Evolutionary conservation across 2,888 invertebrate species (phyloP), one percentile per base, ranked within the genome.

Genomic region (Ceratothoa steindachneri): DNA sequence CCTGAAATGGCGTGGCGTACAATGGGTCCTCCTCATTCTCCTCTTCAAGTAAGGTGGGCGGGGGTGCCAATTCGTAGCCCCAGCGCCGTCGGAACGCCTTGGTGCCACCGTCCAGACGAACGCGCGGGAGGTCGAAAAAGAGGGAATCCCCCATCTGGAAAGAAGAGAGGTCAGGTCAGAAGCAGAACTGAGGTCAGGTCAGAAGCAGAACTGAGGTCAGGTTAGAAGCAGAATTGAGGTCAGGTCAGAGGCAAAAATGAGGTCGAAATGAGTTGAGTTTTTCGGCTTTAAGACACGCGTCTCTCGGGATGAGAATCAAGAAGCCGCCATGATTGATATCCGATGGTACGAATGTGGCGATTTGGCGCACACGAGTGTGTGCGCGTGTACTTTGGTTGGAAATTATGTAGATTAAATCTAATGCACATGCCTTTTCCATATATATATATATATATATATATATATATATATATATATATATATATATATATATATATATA

Each of bases 51-150:
- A 89, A 87, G 28, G 89, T 89, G 0, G 90, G 89, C 31, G 88
- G 88, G 30, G 88, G 88, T 29, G 88, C 85, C 76, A 88, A 85
- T 72, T 83, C 83, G 82, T 88, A 88, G 27, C 89, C 87, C 90
- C 90, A 84, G 83, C 88, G 84, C 84, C 88, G 83, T 81, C 89
- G 84, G 85, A 88, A 88, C 76, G 87, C 87, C 75, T 87, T 87
- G 64, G 88, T 87, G 0, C 90, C 90, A 28, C 89, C 89, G 83
- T 91, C 91, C 80, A 91, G 85, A 71, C 91, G 87, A 67, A 90
- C 88, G 15, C 90, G 87, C 27, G 90, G 90, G 75, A 90, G 84
- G 80, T 87, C 87, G 65, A 87, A 86, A 83, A 87, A 87, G 82
- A 87, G 84, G n/a, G 87, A 85, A 81, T 87, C 87, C 22, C 87